Conservation (phyloP, 37 sponge, comb jelly and placozoan genomes). For the Lycopodina hypogea region DNA sequence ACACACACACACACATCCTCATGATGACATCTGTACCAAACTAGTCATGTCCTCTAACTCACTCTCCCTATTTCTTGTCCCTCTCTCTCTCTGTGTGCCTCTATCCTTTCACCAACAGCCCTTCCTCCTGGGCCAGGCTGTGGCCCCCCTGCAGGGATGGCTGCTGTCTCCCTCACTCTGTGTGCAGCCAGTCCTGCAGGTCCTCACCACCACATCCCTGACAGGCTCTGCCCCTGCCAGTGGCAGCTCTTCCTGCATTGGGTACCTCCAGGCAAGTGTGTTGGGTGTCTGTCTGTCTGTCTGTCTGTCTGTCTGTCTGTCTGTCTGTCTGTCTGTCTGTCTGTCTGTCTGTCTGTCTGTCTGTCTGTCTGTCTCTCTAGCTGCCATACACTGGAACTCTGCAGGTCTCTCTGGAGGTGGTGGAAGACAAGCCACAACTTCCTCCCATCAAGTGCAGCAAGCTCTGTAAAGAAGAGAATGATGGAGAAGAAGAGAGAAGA, state of each 20-base stretch:
- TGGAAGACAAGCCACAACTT: constrained; percentile 3
- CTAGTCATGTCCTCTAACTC: no score
- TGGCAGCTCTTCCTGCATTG: constrained; percentile 10
- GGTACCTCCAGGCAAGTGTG: constrained; percentile 19
- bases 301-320: constrained; percentile 1
- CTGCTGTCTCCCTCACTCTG: constrained; percentile 11
- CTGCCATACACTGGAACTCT: no score
- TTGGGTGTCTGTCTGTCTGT: neutral
- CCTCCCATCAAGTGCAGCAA: neutral
- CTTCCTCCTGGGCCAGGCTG: constrained; percentile 40
- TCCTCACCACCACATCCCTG: constrained; percentile 12
- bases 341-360: neutral
- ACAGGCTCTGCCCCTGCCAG: neutral
- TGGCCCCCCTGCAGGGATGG: constrained; percentile 20
- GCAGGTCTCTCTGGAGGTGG: constrained; percentile 23
- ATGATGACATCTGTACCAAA: no score
- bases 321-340: neutral
- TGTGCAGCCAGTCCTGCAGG: constrained; percentile 2
- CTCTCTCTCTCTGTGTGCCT: neutral
- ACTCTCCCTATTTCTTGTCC: neutral
- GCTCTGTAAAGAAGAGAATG: neutral
- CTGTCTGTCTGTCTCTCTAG: no score
- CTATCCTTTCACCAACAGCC: constrained; percentile 34
- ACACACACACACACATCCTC: no score
- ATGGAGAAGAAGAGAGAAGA: neutral